These are phyloP conservation scores for Ceraclea dissimilis DNA, from an alignment of 2,888 invertebrate genomes.

Conservation along the genomic window DNA sequence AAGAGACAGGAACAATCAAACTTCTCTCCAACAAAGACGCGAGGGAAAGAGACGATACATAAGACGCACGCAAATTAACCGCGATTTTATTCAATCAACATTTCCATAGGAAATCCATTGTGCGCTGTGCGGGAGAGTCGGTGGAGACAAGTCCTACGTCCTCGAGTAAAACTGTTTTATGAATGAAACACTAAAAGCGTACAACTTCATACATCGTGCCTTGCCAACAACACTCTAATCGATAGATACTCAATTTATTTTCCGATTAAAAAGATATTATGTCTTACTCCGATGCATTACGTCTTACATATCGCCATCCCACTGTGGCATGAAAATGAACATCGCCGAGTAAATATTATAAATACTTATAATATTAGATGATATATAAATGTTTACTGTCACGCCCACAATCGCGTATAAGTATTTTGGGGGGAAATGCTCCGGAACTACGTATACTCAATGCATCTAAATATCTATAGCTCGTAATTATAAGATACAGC, in stretches of 20 bases:
- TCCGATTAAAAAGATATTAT: neutral
- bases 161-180: neutral
- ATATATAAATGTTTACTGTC: neutral
- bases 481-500: too few relatives aligned
- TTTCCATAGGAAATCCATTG: slow-evolving; percentile 13
- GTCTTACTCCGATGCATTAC: neutral
- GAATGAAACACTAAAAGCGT: neutral
- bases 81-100: slow-evolving; percentile 22
- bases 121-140: neutral
- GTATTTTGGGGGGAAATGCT: neutral
- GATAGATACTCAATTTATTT: too few relatives aligned
- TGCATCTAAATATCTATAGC: too few relatives aligned
- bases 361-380: too few relatives aligned
- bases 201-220: neutral
- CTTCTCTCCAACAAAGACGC: slow-evolving; percentile 8
- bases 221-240: too few relatives aligned
- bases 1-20: slow-evolving; percentile 24
- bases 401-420: neutral
- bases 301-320: neutral
- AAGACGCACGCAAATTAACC: slow-evolving; percentile 28
- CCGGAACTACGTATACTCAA: too few relatives aligned
- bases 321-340: neutral
- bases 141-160: too few relatives aligned
- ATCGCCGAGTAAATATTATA: too few relatives aligned
- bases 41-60: slow-evolving; percentile 8